These are phyloP conservation scores for Campopleginae sp. DNA, from an alignment of 2,888 invertebrate species.

Conservation along the genomic window DNA sequence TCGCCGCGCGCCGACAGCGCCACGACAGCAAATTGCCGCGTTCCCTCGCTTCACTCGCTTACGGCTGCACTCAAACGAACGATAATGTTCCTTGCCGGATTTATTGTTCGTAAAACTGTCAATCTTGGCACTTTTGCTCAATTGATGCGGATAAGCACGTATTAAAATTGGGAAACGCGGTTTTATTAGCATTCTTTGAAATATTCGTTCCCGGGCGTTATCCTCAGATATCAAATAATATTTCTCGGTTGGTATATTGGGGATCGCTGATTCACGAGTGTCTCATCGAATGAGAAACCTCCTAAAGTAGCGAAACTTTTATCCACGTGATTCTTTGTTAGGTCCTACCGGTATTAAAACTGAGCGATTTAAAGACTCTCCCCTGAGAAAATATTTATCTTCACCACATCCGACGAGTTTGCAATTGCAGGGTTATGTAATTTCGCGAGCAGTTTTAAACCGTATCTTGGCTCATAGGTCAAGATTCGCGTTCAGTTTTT, in stretches of 20 bases:
- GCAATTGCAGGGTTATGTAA: constrained; percentile 36
- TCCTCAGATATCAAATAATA: neutral
- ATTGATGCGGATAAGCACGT: neutral
- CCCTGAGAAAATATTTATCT: neutral
- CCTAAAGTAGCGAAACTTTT: constrained; percentile 7
- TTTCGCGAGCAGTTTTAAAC: neutral
- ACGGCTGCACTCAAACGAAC: constrained; percentile 40
- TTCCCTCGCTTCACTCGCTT: constrained; percentile 56
- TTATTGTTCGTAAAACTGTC: constrained; percentile 22
- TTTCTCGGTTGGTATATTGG: neutral
- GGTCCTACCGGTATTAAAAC: neutral
- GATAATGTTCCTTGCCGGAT: constrained; percentile 37
- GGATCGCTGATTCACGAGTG: constrained; percentile 5
- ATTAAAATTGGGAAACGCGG: constrained; percentile 16
- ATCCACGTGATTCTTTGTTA: constrained; percentile 10
- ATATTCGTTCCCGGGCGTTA: neutral
- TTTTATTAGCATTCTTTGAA: constrained; percentile 64
- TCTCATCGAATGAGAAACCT: constrained; percentile 7
- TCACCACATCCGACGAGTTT: neutral
- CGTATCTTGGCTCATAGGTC: constrained; percentile 1
- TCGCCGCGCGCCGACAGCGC: constrained; percentile 66
- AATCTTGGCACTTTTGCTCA: constrained; percentile 24
- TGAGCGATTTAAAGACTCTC: neutral
- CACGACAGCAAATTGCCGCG: constrained; percentile 58
- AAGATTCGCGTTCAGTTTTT: constrained; percentile 3